Conservation (phyloP, 1,140 invertebrate species). For the Coelopa frigida region DNA sequence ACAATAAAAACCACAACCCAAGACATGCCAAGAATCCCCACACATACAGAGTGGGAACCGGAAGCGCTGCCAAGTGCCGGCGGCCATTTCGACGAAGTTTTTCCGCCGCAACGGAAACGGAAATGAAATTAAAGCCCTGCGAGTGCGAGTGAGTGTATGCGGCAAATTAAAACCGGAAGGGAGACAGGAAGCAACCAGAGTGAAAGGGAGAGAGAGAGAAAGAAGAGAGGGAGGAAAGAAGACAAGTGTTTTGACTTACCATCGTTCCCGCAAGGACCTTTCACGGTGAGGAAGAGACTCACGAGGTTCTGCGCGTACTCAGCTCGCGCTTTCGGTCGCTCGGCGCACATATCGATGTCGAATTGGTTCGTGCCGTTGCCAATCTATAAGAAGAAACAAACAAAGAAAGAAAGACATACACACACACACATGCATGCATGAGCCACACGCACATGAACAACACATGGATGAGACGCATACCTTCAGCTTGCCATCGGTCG, state of each 20-base stretch:
- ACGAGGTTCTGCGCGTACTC: conserved; percentile 40
- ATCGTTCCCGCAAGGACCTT: conserved; percentile 29
- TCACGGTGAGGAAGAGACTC: conserved; percentile 38
- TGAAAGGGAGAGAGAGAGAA: neutral
- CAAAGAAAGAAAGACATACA: neutral
- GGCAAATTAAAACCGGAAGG: neutral
- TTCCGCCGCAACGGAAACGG: conserved; percentile 6
- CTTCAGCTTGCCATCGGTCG: conserved; percentile 32
- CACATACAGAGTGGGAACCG: neutral
- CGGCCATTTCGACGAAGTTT: neutral
- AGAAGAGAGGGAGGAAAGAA: neutral
- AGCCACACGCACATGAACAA: neutral
- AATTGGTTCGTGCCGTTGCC: conserved; percentile 21
- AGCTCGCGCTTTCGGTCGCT: conserved; percentile 29
- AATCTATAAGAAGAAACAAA: conserved; percentile 22
- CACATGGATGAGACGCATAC: conserved; percentile 25
- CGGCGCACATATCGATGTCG: conserved; percentile 29
- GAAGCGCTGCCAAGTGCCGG: neutral
- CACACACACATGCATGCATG: neutral
- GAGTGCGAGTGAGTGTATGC: conserved; percentile 1
- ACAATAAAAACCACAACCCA: neutral
- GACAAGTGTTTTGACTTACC: conserved; percentile 20
- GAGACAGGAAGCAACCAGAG: neutral
- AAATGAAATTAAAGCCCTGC: conserved; percentile 7
- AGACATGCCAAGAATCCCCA: neutral